Base-by-base conservation (phyloP, 2,113 vertebrate genomes). In the Petrocephalus zakoni region DNA sequence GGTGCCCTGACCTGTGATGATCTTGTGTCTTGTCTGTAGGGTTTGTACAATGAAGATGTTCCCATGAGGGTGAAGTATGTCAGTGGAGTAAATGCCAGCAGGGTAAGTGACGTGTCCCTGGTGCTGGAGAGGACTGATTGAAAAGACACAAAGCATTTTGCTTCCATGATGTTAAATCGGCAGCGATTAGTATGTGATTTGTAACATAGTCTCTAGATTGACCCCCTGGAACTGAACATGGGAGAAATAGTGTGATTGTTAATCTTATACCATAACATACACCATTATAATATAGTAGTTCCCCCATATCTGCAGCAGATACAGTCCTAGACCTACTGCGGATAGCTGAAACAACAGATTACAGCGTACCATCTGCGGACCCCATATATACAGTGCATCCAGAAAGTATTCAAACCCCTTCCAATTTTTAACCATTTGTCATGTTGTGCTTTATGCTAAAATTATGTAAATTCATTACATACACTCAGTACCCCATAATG, bases 61-160 rank as follows among this genome's bases (percentile, higher is more conserved):
- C 4, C 55, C 42, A 86, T 25, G 5, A 7, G 42, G 29, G 0
- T 1, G 47, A 21, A 42, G 8, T 84, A 34, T 58, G 49, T 68
- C 90, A 85, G 91, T 56, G 0, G 8, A 7, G 64, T 88, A 91
- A 61, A 88, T 0, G 0, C 2, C 78, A 61, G 51, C n/a, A 46
- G 78, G 55, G 94, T 94, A 90, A 92, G 83, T 86, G 9, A 8
- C 37, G 29, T 19, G 42, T 3, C 37, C 0, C 6, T 52, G 47
- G 5, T 29, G 55, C 17, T n/a, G 34, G 53, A 11, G 34, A 37
- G 34, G 15, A 64, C 11, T 25, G 53, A 37, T 78, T 21, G 72
- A 42, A 42, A 78, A 78, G 34, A 42, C 72, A 78, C 5, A 42
- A 3, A 1, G 61, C n/a, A 42, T 78, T 78, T 78, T 29, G 53